Percentiles rank a stretch among this genome's conserved stretches.
Evolutionary conservation across 2,113 vertebrate species (phyloP).

Genomic region (Serinus canaria): DNA sequence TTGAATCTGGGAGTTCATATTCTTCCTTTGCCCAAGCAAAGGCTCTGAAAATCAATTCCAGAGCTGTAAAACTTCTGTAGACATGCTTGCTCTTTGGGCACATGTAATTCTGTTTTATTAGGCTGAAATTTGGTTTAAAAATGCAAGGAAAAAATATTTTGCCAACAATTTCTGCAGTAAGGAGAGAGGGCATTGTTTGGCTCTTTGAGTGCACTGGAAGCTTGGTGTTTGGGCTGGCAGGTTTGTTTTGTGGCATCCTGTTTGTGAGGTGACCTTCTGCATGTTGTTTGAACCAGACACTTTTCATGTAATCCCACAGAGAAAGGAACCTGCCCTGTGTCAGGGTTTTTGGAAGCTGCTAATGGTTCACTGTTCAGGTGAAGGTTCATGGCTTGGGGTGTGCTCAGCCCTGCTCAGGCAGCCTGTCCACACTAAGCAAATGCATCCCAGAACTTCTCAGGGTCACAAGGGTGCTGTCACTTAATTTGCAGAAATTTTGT

Average conservation of each 20-base stretch:
- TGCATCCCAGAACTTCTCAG: neutral
- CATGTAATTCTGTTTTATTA: neutral
- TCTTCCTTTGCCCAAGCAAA: neutral
- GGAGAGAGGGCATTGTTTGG: accelerated
- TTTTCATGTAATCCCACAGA: neutral
- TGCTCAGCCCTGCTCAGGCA: neutral
- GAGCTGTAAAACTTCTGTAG: neutral
- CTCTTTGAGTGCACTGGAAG: neutral
- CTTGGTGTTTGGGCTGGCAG: neutral
- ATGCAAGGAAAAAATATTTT: neutral
- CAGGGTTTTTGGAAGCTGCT: neutral
- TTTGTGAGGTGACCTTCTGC: neutral
- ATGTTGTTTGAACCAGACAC: neutral
- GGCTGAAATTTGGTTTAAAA: neutral
- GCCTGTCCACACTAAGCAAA: neutral
- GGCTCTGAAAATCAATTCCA: neutral
- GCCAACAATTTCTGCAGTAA: neutral
- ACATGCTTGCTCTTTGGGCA: neutral
- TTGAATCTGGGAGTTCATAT: neutral
- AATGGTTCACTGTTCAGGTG: neutral
- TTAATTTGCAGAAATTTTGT: neutral
- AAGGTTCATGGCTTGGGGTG: neutral
- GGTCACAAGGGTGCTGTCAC: neutral
- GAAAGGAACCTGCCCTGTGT: neutral
- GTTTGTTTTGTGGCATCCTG: neutral